These are phyloP conservation scores for Hemithea aestivaria DNA, from an alignment of 2,888 invertebrate genomes.

Conservation along the genomic window DNA sequence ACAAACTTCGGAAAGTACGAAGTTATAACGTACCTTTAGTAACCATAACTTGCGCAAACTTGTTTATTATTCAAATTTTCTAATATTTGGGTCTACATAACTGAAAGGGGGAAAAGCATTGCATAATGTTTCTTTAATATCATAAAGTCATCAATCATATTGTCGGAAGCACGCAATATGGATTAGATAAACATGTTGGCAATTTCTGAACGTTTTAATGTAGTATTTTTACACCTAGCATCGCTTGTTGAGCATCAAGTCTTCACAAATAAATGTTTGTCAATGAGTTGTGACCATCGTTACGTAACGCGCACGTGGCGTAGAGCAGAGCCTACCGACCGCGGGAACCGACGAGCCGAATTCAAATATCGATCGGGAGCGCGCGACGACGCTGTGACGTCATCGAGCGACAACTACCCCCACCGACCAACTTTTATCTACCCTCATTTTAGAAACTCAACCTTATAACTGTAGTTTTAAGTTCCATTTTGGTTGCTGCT, in stretches of 20 bases:
- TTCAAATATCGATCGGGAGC: conserved; percentile 24
- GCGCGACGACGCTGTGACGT: conserved; percentile 68
- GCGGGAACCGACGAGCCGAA: conserved; percentile 43
- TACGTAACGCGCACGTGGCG: conserved; percentile 66
- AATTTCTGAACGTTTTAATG: too few relatives aligned
- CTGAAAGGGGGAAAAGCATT: too few relatives aligned
- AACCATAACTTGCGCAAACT: too few relatives aligned
- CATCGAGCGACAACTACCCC: conserved; percentile 35
- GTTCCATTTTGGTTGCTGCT: conserved; percentile 9
- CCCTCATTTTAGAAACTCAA: conserved; percentile 15
- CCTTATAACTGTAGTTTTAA: conserved; percentile 5
- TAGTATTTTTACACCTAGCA: too few relatives aligned
- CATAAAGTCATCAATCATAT: too few relatives aligned
- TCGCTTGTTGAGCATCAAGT: conserved; percentile 42
- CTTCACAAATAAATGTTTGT: conserved; percentile 65
- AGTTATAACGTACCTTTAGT: too few relatives aligned
- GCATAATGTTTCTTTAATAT: too few relatives aligned
- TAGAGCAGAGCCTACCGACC: conserved; percentile 47
- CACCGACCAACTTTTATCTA: conserved; percentile 7
- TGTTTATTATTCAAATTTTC: too few relatives aligned
- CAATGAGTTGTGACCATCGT: conserved; percentile 69
- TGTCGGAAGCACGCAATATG: too few relatives aligned
- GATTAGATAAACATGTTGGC: too few relatives aligned
- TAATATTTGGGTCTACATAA: too few relatives aligned
- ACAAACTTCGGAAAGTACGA: conserved; percentile 1